Evolutionary conservation across 2,888 invertebrate species (phyloP).

Genomic region (Dynastes tityus): DNA sequence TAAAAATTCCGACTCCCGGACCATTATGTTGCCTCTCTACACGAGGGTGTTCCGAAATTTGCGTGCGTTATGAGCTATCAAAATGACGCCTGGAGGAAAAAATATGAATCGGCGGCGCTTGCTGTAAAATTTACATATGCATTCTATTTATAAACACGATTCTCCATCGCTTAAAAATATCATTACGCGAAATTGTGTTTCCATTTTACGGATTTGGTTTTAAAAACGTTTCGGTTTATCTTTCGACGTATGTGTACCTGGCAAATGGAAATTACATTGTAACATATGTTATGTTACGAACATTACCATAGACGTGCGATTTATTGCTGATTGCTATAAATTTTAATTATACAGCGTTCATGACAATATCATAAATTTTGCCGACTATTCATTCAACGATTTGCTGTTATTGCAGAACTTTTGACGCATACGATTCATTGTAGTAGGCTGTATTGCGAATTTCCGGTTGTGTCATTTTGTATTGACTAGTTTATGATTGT

Average conservation of each 20-base stretch:
- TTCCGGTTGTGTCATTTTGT: no score
- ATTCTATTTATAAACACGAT: constrained; percentile 9
- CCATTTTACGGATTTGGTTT: not conserved
- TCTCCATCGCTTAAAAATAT: constrained; percentile 1
- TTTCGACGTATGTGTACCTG: not conserved
- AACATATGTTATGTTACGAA: not conserved
- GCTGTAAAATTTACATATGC: not conserved
- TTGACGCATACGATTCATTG: not conserved
- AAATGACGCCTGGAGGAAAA: not conserved
- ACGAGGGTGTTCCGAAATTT: constrained; percentile 1
- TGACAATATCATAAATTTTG: constrained; percentile 15
- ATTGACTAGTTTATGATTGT: no score
- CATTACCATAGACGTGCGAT: not conserved
- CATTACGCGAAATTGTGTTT: not conserved
- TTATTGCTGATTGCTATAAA: not conserved
- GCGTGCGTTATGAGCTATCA: constrained; percentile 3
- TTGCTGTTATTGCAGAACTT: not conserved
- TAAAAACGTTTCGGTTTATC: not conserved
- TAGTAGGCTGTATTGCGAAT: no score
- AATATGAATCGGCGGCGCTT: constrained; percentile 9
- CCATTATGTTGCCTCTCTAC: not conserved
- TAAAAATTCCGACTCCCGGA: constrained; percentile 3
- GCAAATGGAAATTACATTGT: not conserved
- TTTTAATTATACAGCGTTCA: constrained; percentile 15
- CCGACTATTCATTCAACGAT: not conserved